Evolutionary conservation across 2,797 vertebrate species (phyloP), one percentile per base, ranked within the genome.

Genomic region (Myripristis jacobus): DNA sequence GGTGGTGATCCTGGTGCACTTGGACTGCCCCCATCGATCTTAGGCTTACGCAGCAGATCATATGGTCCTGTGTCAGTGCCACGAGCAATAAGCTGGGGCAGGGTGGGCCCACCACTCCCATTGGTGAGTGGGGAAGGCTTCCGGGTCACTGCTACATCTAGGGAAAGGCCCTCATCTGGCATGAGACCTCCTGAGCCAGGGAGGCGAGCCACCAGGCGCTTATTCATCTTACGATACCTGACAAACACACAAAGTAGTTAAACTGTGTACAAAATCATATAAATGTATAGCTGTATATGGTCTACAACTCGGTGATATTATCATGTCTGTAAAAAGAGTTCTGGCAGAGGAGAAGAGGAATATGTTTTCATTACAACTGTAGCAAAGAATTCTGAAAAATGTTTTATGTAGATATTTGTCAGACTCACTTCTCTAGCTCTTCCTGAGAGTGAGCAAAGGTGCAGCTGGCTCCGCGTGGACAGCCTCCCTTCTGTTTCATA

Each of bases 191-290:
- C 89, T 73, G 94, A 89, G 75, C 96, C 94, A 18, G 97, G 94
- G 60, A 97, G 94, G 80, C 97, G 94, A 68, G 96, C 95, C 75
- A 95, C 95, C 61, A 97, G 91, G 15, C 97, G 97, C 80, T 99
- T 99, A 86, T 98, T 99, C 96, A 98, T 98, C 91, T 98, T 98
- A 76, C 98, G 96, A 90, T 98, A 99, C 81, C 98, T 99, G 85
- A 48, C 27, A 22, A 61, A 16, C 3, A 48, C 38, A 43, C 3
- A 47, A 0, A n/a, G 38, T 15, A 3, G 43, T 38, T 36, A 54
- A 13, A 60, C 3, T 22, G 6, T 27, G 6, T 21, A 19, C 1
- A 11, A 11, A 58, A 18, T 10, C 10, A 52, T 4, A 22, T 27
- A 16, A 24, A 31, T 18, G 27, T 11, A 19, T 59, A 25, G 16